Percentiles rank a stretch among this genome's conserved stretches.
phyloP scores from a whole-genome alignment of 2,797 vertebrate genomes.

The Intellagama lesueurii region DNA sequence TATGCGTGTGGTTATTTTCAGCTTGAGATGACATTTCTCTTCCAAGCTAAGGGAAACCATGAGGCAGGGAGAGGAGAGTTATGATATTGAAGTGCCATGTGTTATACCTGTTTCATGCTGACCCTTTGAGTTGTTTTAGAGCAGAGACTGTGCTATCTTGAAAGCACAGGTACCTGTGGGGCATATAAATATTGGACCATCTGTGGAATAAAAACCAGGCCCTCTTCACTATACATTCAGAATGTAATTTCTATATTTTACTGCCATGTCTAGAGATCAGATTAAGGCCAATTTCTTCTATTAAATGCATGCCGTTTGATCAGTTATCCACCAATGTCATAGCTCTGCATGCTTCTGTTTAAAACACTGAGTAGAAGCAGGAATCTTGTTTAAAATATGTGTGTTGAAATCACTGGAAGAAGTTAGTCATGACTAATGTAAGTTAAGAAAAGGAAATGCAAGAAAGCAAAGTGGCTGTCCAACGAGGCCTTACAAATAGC shows the following conservation, averaged over 20 bases:
- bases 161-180: background rate
- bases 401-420: background rate
- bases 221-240: background rate
- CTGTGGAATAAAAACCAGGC: background rate
- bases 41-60: conserved; percentile 19
- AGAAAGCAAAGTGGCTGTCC: no score
- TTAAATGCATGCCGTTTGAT: background rate
- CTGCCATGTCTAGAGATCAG: background rate
- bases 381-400: background rate
- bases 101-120: background rate
- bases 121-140: background rate
- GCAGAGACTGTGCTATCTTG: background rate
- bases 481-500: no score
- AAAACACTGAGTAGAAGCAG: no score
- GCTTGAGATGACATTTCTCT: conserved; percentile 25
- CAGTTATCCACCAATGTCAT: no score
- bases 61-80: background rate
- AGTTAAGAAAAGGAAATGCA: no score
- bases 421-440: background rate
- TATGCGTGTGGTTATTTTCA: conserved; percentile 43
- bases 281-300: background rate
- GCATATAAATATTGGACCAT: background rate
- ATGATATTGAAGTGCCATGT: background rate
- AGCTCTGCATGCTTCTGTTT: no score
- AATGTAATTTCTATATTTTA: background rate